Evolutionary conservation across 1,140 invertebrate genomes (phyloP), one percentile per base, ranked within the genome.

Genomic region (Brachionus plicatilis): DNA sequence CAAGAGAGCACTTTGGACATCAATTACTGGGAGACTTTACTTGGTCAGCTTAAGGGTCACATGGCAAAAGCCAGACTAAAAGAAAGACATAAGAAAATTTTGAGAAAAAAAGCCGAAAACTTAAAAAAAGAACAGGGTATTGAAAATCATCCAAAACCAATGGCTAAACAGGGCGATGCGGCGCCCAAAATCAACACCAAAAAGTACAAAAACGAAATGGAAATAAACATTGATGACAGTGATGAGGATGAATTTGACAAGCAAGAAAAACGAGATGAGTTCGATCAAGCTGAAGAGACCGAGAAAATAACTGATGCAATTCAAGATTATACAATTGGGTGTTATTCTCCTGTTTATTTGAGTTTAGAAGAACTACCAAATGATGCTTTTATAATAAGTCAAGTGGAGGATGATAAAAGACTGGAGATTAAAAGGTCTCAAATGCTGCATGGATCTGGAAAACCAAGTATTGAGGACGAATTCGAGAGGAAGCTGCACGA

Each of bases 1-100:
- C 92, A 94, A 78, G 92, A 93, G 60, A 95, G 96, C 88, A 96
- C 96, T 45, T 93, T 98, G 56, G 97, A 99, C 91, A 94, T 98
- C 85, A 95, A 94, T 70, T 99, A 98, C 90, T 99, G 96, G 96
- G 96, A 99, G 90, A 95, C 94, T 66, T 89, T 99, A 65, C 91
- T 97, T 8, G 95, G 94, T 50, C 94, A 97, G 89, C 90, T 99
- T 3, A 96, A 95, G 92, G 96, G 96, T 5, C 95, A 98, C 89
- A 96, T 97, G 93, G 96, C 97, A 0, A 92, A 95, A 86, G 95
- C 95, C 4, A 91, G 96, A 47, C 91, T 99, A 1, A 91, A 95
- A 85, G 96, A 99, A 90, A 90, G 94, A 9, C 97, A 99, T 91
- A 94, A 97, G 89, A 93, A 94, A 85, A 95, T 96, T 88, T 90